Evolutionary conservation across 2,113 vertebrate genomes (phyloP).

Genomic region (Manacus vitellinus): DNA sequence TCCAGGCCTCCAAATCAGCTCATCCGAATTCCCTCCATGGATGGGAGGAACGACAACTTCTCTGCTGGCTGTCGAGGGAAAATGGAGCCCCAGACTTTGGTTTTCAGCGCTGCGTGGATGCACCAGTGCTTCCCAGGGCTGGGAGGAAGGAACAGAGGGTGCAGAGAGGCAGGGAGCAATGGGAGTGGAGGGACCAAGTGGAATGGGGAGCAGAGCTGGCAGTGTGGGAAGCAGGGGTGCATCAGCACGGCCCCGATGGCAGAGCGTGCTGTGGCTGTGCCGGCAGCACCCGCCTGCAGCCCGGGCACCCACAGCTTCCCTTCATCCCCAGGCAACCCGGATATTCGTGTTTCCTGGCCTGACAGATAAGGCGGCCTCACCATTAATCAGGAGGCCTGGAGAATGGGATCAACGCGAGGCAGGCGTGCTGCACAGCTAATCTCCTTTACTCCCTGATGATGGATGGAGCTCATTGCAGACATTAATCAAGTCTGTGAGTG

Average conservation of each 20-base stretch:
- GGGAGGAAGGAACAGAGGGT: background rate
- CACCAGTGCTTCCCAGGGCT: background rate
- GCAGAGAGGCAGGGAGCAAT: background rate
- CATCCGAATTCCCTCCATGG: accelerated
- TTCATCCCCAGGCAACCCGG: background rate
- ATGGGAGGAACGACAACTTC: background rate
- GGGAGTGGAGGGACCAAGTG: background rate
- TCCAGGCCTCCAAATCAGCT: background rate
- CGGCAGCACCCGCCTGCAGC: accelerated
- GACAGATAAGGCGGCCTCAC: background rate
- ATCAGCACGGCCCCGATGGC: accelerated
- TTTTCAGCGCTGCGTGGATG: background rate
- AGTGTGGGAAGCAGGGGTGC: background rate
- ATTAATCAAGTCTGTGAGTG: slow-evolving; percentile 47
- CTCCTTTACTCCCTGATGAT: slow-evolving; percentile 51
- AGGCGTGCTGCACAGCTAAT: slow-evolving; percentile 33
- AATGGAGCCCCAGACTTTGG: background rate
- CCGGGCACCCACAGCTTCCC: background rate
- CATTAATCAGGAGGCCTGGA: slow-evolving; percentile 42
- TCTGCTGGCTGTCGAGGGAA: accelerated
- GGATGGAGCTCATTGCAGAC: slow-evolving; percentile 51
- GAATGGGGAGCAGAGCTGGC: background rate
- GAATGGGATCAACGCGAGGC: slow-evolving; percentile 32
- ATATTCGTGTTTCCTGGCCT: background rate
- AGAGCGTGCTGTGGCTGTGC: accelerated